Evolutionary conservation across 2,888 invertebrate species (phyloP).

Genomic region (Melanostoma mellinum): DNA sequence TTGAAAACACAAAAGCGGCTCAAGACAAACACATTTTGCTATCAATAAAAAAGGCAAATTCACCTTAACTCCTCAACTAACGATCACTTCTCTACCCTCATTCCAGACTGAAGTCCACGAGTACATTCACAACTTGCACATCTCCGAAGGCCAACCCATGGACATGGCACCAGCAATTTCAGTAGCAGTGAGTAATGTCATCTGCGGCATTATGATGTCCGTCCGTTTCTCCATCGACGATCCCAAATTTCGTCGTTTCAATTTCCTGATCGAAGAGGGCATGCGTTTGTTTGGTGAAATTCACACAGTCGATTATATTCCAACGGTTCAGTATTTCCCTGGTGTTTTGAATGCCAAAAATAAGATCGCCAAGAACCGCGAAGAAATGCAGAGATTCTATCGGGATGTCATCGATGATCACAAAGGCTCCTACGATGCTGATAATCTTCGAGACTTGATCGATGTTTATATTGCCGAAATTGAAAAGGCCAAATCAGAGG

Average conservation of each 20-base stretch:
- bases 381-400: conserved; percentile 93
- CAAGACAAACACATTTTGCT: too few relatives aligned
- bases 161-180: conserved; percentile 90
- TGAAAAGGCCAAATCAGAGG: conserved; percentile 90
- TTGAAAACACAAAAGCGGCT: too few relatives aligned
- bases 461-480: conserved; percentile 94
- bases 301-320: conserved; percentile 92
- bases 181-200: conserved; percentile 93
- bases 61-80: too few relatives aligned
- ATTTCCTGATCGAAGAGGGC: conserved; percentile 94
- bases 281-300: conserved; percentile 93
- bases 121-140: conserved; percentile 86
- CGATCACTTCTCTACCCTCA: too few relatives aligned
- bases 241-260: conserved; percentile 89
- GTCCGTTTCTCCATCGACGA: conserved; percentile 92
- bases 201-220: conserved; percentile 95
- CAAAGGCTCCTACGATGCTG: conserved; percentile 88
- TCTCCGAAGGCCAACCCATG: conserved; percentile 86
- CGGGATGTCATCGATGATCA: conserved; percentile 93
- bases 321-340: conserved; percentile 87
- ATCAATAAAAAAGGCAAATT: too few relatives aligned
- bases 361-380: conserved; percentile 87
- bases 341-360: conserved; percentile 85
- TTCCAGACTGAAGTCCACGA: conserved; percentile 89
- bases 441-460: conserved; percentile 91